Evolutionary conservation across 1,140 invertebrate genomes (phyloP), one percentile per base, ranked within the genome.

Genomic region (Pinna nobilis): DNA sequence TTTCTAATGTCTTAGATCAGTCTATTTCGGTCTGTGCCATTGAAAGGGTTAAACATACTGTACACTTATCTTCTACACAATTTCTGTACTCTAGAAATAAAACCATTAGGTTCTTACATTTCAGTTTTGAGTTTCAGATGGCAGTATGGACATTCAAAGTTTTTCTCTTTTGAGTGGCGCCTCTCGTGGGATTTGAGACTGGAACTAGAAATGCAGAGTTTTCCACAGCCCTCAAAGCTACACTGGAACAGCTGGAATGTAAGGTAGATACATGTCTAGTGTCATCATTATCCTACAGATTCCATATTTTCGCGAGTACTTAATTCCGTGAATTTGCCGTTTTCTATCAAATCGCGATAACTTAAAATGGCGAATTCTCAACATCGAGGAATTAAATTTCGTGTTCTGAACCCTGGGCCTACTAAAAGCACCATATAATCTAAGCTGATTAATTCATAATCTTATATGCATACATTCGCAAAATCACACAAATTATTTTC

Each of bases 161-260:
- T 63, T 44, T 63, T 63, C 13, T 63, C 59, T 5, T 15, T 41
- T 1, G 59, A 41, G 25, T 63, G 59, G 9, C 59, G 59, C 13
- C 59, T 63, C 59, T 28, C 44, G 23, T 63, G 59, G 11, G 59
- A 63, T 35, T 44, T 63, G 18, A 63, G 59, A 28, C 59, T 44
- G 5, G 59, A 63, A 37, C 59, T 63, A 1, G 59, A 41, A 33
- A 44, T 63, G 39, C 59, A 63, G 7, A 41, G 35, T 15, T 63
- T 63, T 15, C 37, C 37, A 63, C 59, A 63, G 59, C 59, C 59
- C 15, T 41, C 32, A 13, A 37, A 20, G 28, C 28, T 35, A 63
- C 59, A 63, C 18, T 20, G 35, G 59, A 25, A 63, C 25, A 44
- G 30, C 59, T 63, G 2, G 4, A 57, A 57, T 7, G 37, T n/a